Percentiles rank a stretch among this genome's conserved stretches.
Evolutionary conservation across 2,888 invertebrate species (phyloP).

Genomic region (Lamellibrachia satsuma): DNA sequence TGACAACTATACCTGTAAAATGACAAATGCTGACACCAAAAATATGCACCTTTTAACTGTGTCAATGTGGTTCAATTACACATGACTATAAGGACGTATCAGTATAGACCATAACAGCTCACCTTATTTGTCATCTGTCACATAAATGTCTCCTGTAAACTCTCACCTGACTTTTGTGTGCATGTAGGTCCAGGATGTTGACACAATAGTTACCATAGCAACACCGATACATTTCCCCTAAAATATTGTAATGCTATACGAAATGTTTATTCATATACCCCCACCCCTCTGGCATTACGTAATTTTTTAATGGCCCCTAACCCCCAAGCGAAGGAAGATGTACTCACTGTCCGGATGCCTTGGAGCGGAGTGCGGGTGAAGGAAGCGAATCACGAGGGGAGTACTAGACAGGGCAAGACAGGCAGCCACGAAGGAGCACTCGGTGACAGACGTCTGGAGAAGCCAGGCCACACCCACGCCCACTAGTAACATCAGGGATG

Average conservation of each 20-base stretch:
- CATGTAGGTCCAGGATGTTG: too few relatives aligned
- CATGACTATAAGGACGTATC: not conserved
- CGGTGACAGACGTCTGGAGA: constrained; percentile 34
- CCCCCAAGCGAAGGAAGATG: not conserved
- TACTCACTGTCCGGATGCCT: not conserved
- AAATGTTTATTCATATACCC: constrained; percentile 29
- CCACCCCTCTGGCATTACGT: not conserved
- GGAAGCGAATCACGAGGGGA: constrained; percentile 47
- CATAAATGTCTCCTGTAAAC: not conserved
- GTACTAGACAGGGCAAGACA: constrained; percentile 49
- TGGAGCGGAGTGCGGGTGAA: constrained; percentile 28
- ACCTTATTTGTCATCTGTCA: not conserved
- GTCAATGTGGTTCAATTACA: not conserved
- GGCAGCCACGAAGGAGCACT: constrained; percentile 44
- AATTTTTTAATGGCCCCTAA: too few relatives aligned
- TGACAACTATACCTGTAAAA: too few relatives aligned
- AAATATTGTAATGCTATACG: too few relatives aligned
- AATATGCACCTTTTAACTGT: not conserved
- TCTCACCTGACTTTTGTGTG: too few relatives aligned
- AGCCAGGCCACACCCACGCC: constrained; percentile 38
- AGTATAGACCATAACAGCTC: not conserved
- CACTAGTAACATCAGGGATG: constrained; percentile 39
- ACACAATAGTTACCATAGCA: too few relatives aligned
- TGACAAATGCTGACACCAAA: not conserved
- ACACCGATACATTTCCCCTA: too few relatives aligned